Evolutionary conservation across 2,797 vertebrate genomes (phyloP), one percentile per base, ranked within the genome.

Genomic region (Rhabdomys pumilio): DNA sequence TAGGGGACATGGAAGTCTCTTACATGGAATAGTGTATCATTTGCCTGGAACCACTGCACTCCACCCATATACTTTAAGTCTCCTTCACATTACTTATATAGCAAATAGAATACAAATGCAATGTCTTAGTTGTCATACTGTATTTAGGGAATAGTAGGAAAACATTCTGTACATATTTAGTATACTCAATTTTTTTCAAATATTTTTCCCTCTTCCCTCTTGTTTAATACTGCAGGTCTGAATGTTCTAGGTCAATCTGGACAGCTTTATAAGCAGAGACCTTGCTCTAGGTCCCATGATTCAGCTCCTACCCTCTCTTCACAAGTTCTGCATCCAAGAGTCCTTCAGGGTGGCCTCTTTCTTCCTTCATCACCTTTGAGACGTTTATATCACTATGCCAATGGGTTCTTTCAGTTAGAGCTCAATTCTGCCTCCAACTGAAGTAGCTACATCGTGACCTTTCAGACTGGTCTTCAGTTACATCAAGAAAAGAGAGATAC

Each of bases 391-490:
- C 73, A 73, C 19, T 2, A 22, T 65, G 47, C 20, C 72, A 53
- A 17, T 14, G 44, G 57, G 15, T 38, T 75, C 31, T 95, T 73
- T n/a, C 13, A 59, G 38, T 4, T 81, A 19, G 44, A 41, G 34
- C 22, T 83, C 86, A 89, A 13, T 67, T 26, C 86, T 88, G 44
- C 19, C 24, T 92, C 44, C 4, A 53, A 34, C 29, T 20, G 0
- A 57, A 34, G 24, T 17, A 50, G 22, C 67, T 24, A 15, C 50
- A 22, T 1, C 1, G 1, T 75, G 53, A 26, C 88, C 63, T 88
- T 85, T 57, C 38, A 31, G 81, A 76, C 85, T 73, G 11, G 69
- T 82, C n/a, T 95, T 57, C 86, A 55, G 38, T 72, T 50, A 83
- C 75, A 38, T 31, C 41, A 82, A 79, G 0, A 87, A 89, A 15